Evolutionary conservation across 2,113 vertebrate species (phyloP), one percentile per base, ranked within the genome.

Genomic region (Prietella phreatophila): DNA sequence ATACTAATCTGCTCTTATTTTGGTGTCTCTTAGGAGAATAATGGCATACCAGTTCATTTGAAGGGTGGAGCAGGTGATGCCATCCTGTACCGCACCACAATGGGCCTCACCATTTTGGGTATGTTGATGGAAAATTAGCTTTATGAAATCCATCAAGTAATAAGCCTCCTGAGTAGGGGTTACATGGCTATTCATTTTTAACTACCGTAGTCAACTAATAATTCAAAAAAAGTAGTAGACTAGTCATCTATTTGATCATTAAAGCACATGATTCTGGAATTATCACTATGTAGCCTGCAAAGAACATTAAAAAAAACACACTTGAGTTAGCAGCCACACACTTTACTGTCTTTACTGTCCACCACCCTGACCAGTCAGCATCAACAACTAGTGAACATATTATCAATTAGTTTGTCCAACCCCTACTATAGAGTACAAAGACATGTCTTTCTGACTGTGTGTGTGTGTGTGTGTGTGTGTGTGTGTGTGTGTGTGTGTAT

Each of bases 11-110:
- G 33, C 22, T 27, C 33, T 27, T 61, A 11, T 58, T 27, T 81
- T 58, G 53, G 17, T 58, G 53, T 81, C 53, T 15, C 9, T 39
- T 61, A 99, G 98, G 97, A 96, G 90, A 96, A 99, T 87, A 96
- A 99, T 93, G 98, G 95, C 25, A 55, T 98, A 22, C 98, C 98
- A 0, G 92, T 99, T 58, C 92, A 99, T 89, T 92, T 99, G 2
- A 99, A 99, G 90, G 97, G 97, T 42, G 98, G 98, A 2, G 0
- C 56, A 5, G 27, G 14, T 0, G 98, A 99, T 90, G 83, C 91
- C 15, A 0, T 99, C 50, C 92, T 99, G 67, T 99, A 99, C 91
- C 95, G 93, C 83, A 1, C 92, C 4, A 99, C 98, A 1, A 94
- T 96, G 94, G 8, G 73, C 2, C 91, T 99, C 33, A 83, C 96